These are phyloP conservation scores for Proteles cristata DNA, from an alignment of 2,113 vertebrate genomes.

Conservation along the genomic window DNA sequence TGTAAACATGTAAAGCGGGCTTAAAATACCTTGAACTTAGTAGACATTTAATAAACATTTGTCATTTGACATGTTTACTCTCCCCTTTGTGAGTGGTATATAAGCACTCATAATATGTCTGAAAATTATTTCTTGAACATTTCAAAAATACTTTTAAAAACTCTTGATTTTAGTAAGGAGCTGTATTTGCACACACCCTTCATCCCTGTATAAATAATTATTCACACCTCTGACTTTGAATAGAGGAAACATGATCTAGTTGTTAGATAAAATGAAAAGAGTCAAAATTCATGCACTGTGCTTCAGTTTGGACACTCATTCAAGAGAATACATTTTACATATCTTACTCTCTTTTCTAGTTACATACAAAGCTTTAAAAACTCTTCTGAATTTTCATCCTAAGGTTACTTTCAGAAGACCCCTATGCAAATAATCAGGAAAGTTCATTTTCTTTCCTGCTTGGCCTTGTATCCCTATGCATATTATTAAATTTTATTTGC, in stretches of 20 bases:
- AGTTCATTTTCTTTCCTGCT: not conserved
- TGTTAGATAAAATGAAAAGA: not conserved
- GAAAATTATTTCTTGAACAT: not conserved
- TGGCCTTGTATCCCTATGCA: not conserved
- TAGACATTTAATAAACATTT: not conserved
- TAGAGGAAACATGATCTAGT: not conserved
- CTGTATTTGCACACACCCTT: not conserved
- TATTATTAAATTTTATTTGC: not conserved
- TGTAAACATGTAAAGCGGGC: not conserved
- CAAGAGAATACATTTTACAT: not conserved
- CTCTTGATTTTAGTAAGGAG: not conserved
- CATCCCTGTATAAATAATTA: not conserved
- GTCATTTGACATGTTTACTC: not conserved
- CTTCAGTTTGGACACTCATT: not conserved
- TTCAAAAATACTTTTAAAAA: not conserved
- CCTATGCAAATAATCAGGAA: not conserved
- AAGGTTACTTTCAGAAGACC: slow-evolving; percentile 31
- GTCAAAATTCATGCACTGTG: not conserved
- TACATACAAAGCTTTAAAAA: not conserved
- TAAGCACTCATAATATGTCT: not conserved
- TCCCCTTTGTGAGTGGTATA: not conserved
- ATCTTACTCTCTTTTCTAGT: not conserved
- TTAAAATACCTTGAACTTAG: not conserved
- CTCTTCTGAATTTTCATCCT: slow-evolving; percentile 4
- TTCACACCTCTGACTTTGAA: not conserved